phyloP scores from a whole-genome alignment of 1,140 invertebrate species.

The honey bee (Apis mellifera) region DNA sequence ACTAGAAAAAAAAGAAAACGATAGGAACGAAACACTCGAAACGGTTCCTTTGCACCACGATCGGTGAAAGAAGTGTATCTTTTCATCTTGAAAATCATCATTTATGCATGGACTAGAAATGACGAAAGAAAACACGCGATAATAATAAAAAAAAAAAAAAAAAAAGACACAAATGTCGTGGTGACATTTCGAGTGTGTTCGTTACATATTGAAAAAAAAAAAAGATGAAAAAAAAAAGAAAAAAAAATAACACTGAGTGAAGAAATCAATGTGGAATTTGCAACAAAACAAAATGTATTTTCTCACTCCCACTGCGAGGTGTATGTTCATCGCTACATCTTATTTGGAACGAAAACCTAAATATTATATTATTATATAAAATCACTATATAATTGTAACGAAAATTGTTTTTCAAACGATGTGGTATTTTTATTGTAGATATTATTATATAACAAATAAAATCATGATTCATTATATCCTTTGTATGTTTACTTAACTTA shows the following conservation, averaged over 20 bases:
- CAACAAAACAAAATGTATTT: constrained; percentile 79
- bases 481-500: not conserved
- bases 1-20: constrained; percentile 22
- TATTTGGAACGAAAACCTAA: constrained; percentile 79
- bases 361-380: constrained; percentile 80
- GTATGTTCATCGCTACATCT: constrained; percentile 79
- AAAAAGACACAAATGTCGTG: not conserved
- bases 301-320: constrained; percentile 79
- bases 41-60: constrained; percentile 51
- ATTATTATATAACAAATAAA: constrained; percentile 81
- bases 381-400: constrained; percentile 81
- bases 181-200: constrained; percentile 66
- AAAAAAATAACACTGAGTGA: constrained; percentile 70
- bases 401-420: constrained; percentile 81
- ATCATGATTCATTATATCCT: constrained; percentile 79
- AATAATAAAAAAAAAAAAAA: no score
- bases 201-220: constrained; percentile 61
- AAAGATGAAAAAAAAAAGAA: constrained; percentile 68
- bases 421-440: constrained; percentile 82
- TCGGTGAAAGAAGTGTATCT: not conserved
- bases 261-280: constrained; percentile 77
- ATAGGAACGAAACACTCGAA: constrained; percentile 66
- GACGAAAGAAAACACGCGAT: not conserved
- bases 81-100: constrained; percentile 48
- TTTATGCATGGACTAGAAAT: not conserved